Percentiles rank a stretch among this genome's conserved stretches.
Conservation (phyloP, 2,113 vertebrate genomes). For the Alces alces region DNA sequence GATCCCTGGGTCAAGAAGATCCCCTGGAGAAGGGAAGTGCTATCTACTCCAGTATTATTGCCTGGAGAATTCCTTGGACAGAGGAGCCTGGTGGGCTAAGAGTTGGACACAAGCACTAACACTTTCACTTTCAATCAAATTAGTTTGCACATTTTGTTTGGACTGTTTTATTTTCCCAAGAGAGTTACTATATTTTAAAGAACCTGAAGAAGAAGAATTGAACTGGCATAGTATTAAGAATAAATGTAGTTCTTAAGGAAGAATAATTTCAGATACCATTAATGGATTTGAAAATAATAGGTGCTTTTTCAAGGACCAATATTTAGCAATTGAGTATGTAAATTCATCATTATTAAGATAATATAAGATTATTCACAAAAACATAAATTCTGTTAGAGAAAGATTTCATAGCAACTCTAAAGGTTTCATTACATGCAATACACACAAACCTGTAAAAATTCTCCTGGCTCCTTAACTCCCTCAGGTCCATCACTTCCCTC, state of each 20-base stretch:
- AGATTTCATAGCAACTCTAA: background rate
- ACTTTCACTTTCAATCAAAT: background rate
- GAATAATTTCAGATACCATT: background rate
- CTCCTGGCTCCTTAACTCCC: background rate
- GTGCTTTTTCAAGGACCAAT: background rate
- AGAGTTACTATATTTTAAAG: background rate
- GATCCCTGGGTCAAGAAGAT: background rate
- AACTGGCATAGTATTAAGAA: background rate
- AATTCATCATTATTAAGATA: background rate
- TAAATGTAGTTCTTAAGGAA: background rate
- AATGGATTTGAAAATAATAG: background rate
- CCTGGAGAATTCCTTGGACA: background rate
- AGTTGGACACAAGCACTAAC: background rate
- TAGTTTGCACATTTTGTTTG: background rate
- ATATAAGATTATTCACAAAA: background rate
- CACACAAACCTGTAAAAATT: background rate
- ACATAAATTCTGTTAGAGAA: background rate
- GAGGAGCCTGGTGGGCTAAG: background rate
- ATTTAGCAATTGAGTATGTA: background rate
- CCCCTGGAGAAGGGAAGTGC: background rate
- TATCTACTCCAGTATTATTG: background rate
- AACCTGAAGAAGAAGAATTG: background rate
- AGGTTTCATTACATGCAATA: background rate
- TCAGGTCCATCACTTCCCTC: rapidly evolving
- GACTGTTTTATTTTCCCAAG: background rate